phyloP scores from a whole-genome alignment of 2,113 vertebrate species.

The Alouatta palliata region DNA sequence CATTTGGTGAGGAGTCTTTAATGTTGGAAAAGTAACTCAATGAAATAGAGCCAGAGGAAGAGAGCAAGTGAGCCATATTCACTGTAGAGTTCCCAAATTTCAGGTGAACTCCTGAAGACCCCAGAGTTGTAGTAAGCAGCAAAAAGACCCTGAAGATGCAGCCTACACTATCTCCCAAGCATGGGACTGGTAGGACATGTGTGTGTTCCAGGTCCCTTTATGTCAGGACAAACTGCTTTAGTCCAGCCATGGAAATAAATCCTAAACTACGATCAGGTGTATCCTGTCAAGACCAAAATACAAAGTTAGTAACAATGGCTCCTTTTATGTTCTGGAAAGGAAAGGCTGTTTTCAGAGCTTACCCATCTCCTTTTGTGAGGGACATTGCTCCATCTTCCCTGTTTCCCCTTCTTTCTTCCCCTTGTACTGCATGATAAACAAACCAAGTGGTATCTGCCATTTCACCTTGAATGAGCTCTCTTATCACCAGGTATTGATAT shows the following conservation, averaged over 20 bases:
- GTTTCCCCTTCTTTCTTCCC: conserved; percentile 41
- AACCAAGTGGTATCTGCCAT: not conserved
- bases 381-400: not conserved
- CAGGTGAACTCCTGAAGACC: not conserved
- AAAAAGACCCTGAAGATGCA: not conserved
- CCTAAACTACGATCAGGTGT: conserved; percentile 17
- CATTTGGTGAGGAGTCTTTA: not conserved
- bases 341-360: not conserved
- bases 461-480: conserved; percentile 63
- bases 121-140: too few relatives aligned
- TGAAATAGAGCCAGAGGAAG: not conserved
- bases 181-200: not conserved
- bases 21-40: not conserved
- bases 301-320: conserved; percentile 51
- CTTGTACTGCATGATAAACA: not conserved
- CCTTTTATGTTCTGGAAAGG: conserved; percentile 53
- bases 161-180: rapidly evolving
- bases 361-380: not conserved
- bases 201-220: not conserved
- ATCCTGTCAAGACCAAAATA: not conserved
- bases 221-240: not conserved
- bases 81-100: too few relatives aligned
- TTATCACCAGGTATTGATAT: conserved; percentile 51
- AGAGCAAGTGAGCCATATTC: not conserved
- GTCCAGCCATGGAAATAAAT: not conserved